Conservation (phyloP, 2,797 vertebrate species). For the Acanthis flammea region DNA sequence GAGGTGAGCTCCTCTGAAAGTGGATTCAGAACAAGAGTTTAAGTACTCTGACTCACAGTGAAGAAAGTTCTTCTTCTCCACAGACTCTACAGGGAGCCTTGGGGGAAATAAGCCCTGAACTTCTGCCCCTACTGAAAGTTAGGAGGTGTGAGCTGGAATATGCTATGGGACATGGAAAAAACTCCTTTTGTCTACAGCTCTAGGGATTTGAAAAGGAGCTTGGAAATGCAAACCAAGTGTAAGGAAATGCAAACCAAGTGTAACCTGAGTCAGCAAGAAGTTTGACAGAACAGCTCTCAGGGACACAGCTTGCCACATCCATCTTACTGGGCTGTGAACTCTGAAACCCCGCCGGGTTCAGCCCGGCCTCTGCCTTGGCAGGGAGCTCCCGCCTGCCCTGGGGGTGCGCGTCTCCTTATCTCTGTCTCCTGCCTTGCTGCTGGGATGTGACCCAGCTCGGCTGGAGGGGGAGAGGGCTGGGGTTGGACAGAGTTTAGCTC, state of each 20-base stretch:
- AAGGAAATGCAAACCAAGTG: slow-evolving; percentile 57
- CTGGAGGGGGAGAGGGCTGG: neutral
- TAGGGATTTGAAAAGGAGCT: slow-evolving; percentile 2
- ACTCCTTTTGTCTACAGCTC: slow-evolving; percentile 16
- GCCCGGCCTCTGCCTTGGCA: neutral
- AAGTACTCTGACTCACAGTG: neutral
- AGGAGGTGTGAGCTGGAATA: neutral
- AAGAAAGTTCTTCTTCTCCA: neutral
- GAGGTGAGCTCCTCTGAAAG: neutral
- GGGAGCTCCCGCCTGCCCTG: neutral
- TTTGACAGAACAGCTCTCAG: neutral
- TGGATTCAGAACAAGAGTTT: neutral
- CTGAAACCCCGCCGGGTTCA: neutral
- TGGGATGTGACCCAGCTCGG: neutral
- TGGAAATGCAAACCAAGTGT: slow-evolving; percentile 51
- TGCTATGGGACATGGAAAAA: neutral
- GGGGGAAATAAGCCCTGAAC: neutral
- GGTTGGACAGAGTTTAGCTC: slow-evolving; percentile 37
- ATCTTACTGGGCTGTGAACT: slow-evolving; percentile 44
- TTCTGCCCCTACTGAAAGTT: neutral
- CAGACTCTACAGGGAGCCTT: neutral
- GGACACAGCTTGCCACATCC: slow-evolving; percentile 19
- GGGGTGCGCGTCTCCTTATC: neutral
- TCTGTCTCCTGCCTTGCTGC: neutral
- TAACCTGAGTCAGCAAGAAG: slow-evolving; percentile 65